Base-by-base conservation (phyloP, 2,888 invertebrate species). In the Stenotaenia linearis region DNA sequence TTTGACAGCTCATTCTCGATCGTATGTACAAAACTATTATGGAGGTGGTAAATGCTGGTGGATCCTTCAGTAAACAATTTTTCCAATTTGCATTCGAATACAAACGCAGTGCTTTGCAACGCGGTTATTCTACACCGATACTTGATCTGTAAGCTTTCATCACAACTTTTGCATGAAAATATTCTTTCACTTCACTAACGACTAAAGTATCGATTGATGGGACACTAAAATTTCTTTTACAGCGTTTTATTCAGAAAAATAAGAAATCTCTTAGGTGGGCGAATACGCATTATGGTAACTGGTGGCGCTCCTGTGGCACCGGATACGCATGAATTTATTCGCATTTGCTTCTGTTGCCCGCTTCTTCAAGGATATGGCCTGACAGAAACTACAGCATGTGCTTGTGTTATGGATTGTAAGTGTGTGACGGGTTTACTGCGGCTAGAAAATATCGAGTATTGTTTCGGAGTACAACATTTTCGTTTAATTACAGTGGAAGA, bases 21-120 rank as follows among this genome's bases (percentile, higher is more conserved):
- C 92, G 98, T 84, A 95, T 99, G 85, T 96, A 96, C 85, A 99
- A 99, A 88, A 96, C 94, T 83, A 96, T 99, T 81, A 95, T 95
- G 85, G 97, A 98, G 85, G 96, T 96, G 86, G 94, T 98, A 78
- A 86, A 86, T 77, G 90, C 92, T 83, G 92, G 94, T 80, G 92
- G 95, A 10, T 88, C 90, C 74, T 89, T 97, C 81, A 91, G 92
- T 80, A 91, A 92, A 85, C 92, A 93, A 0, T 88, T 98, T 82
- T 98, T 99, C 89, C 92, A 94, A 86, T 97, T 97, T 89, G 96
- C 96, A 0, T 97, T 96, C 86, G 90, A 93, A 79, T 98, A 99
- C 89, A 98, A 98, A 89, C 89, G 91, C 82, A 90, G 91, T 81
- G 95, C 97, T 92, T 90, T 91, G 85, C 90, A 91, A 82, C 90